Percentiles rank a stretch among this genome's conserved stretches.
Conservation (phyloP, 2,113 vertebrate genomes). For the Campylomormyrus numenius region DNA sequence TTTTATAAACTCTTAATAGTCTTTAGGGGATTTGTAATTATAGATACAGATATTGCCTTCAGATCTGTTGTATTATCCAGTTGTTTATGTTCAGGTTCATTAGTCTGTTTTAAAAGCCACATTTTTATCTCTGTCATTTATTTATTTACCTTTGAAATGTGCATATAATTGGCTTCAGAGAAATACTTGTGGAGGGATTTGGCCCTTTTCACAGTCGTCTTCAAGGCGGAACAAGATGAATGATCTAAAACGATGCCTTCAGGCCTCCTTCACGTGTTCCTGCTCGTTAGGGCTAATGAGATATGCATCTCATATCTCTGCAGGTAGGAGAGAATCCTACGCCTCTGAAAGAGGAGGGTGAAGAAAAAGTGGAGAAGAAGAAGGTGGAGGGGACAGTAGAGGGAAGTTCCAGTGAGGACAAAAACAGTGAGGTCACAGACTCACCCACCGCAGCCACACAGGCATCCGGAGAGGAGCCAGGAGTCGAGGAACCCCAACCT, state of each 20-base stretch:
- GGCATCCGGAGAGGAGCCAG: slow-evolving; percentile 6
- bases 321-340: slow-evolving; percentile 38
- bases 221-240: neutral
- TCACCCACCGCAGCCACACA: slow-evolving; percentile 6
- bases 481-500: slow-evolving; percentile 18
- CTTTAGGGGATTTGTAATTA: neutral
- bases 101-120: slow-evolving; percentile 10
- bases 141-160: neutral
- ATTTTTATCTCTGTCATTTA: neutral
- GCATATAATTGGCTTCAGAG: neutral
- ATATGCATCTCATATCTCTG: slow-evolving; percentile 2
- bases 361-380: neutral
- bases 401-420: slow-evolving; percentile 15
- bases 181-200: neutral
- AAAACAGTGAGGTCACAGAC: neutral
- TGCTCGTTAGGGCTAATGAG: slow-evolving; percentile 14
- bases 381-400: neutral
- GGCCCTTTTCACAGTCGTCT: neutral
- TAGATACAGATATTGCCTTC: neutral
- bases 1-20: neutral
- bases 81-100: slow-evolving; percentile 14
- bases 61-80: slow-evolving; percentile 23
- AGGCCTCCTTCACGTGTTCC: neutral
- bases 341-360: slow-evolving; percentile 17
- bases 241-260: neutral